A percentile compares a stretch with the other conserved stretches of the same genome.
Evolutionary conservation across 2,888 invertebrate species (phyloP).

Genomic region (Ommatoiulus sabulosus): DNA sequence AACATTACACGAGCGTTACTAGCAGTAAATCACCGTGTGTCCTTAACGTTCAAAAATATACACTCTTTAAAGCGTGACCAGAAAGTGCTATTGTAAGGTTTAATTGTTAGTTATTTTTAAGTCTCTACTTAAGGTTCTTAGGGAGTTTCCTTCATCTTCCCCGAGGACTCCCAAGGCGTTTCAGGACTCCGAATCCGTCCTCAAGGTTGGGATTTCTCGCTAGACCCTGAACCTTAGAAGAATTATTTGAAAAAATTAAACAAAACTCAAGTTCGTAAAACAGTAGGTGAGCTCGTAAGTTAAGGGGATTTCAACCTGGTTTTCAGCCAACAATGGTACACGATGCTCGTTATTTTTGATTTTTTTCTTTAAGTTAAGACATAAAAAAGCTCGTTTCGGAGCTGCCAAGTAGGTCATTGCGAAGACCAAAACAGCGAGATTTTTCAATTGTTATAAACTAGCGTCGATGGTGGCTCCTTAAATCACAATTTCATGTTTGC

Average conservation of each 20-base stretch:
- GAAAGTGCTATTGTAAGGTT: slow-evolving; percentile 30
- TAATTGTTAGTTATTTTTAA: slow-evolving; percentile 28
- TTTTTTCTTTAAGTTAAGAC: background rate
- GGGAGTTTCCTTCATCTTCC: background rate
- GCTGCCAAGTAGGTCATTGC: slow-evolving; percentile 43
- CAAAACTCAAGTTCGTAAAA: slow-evolving; percentile 8
- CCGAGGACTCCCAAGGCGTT: background rate
- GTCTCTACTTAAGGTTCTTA: background rate
- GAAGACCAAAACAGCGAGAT: slow-evolving; percentile 18
- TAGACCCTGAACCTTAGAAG: background rate
- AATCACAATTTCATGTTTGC: background rate
- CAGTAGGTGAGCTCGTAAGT: slow-evolving; percentile 10
- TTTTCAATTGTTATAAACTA: slow-evolving; percentile 9
- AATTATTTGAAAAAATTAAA: background rate
- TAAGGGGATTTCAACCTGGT: slow-evolving; percentile 12
- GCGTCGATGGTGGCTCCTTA: slow-evolving; percentile 9
- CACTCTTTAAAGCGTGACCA: background rate
- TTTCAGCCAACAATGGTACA: background rate
- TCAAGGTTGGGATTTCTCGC: slow-evolving; percentile 3
- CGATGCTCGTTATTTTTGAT: slow-evolving; percentile 19
- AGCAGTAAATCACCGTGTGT: background rate
- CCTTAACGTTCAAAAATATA: slow-evolving; percentile 6
- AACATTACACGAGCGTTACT: background rate
- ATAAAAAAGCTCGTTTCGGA: slow-evolving; percentile 15
- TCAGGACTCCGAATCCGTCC: background rate